Evolutionary conservation across 2,113 vertebrate genomes (phyloP), one percentile per base, ranked within the genome.

Genomic region (Percina caprodes): DNA sequence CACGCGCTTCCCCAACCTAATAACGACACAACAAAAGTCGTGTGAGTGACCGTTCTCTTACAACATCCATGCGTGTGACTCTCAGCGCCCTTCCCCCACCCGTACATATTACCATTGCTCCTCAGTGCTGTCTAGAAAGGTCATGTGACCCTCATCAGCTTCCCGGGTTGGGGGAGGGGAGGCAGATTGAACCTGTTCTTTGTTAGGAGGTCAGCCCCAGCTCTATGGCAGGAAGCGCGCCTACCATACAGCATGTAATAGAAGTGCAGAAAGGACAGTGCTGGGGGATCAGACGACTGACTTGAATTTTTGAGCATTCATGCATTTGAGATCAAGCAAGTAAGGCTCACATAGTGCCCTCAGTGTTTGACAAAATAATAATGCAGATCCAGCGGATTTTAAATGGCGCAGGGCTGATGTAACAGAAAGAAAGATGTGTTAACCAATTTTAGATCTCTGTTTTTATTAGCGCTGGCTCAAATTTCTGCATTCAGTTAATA

Each of bases 201-300:
- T 96, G 97, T 95, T 96, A 93, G 90, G 96, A 95, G 97, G 97
- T 97, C 97, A 96, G 87, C 78, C 90, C 88, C 82, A 79, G 93
- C 95, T 94, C 93, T 93, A 91, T 80, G 89, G 90, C 93, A 91
- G 86, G 89, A 92, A 93, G 75, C 84, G 46, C 86, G 84, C 23
- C 81, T 96, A 96, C 97, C 97, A 85, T 82, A 86, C 59, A 81
- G 18, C 81, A 67, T 79, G 62, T 93, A 96, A 94, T 91, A 96
- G 95, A 91, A 0, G 94, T 13, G 88, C 92, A 89, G 10, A 19
- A 33, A n/a, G 45, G 23, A 94, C 92, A 45, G 48, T 3, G 63
- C 13, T 56, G 6, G 48, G 49, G 19, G 68, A 77, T 51, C 61
- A 45, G 35, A 55, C 10, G 12, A 48, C 58, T 49, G 54, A 24